Evolutionary conservation across 2,888 invertebrate species (phyloP).

Genomic region (Cheilosia soror): DNA sequence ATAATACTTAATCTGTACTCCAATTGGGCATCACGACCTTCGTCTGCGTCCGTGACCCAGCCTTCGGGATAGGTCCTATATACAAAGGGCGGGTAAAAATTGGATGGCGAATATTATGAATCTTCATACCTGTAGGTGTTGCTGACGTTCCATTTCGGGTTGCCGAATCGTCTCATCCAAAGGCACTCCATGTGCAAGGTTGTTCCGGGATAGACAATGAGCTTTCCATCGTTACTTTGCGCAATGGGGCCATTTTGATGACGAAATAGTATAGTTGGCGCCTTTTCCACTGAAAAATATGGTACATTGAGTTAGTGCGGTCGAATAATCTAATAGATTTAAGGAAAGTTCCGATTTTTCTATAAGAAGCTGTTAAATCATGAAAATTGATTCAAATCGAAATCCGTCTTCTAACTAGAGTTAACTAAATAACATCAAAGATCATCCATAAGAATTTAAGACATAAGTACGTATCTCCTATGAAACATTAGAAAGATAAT

Average conservation of each 20-base stretch:
- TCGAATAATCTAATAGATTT: not conserved
- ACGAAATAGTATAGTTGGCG: slow-evolving; percentile 92
- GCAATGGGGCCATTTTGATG: slow-evolving; percentile 93
- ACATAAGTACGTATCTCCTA: too few relatives aligned
- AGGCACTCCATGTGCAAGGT: slow-evolving; percentile 94
- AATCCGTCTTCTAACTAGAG: too few relatives aligned
- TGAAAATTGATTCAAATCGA: too few relatives aligned
- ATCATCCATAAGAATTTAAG: too few relatives aligned
- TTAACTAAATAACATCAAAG: too few relatives aligned
- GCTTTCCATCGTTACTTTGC: slow-evolving; percentile 93
- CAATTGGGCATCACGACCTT: slow-evolving; percentile 90
- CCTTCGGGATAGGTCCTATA: slow-evolving; percentile 89
- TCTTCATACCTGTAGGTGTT: slow-evolving; percentile 48
- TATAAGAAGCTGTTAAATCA: too few relatives aligned
- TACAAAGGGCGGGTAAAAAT: not conserved
- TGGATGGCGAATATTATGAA: not conserved
- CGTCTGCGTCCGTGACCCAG: slow-evolving; percentile 89
- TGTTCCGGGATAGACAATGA: slow-evolving; percentile 93
- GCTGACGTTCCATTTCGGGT: slow-evolving; percentile 90
- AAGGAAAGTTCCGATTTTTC: not conserved
- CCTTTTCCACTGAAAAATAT: slow-evolving; percentile 89
- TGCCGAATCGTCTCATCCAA: slow-evolving; percentile 93
- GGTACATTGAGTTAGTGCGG: not conserved
- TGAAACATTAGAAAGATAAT: too few relatives aligned
- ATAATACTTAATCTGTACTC: slow-evolving; percentile 93